Evolutionary conservation across 2,113 vertebrate species (phyloP), one percentile per base, ranked within the genome.

Genomic region (Saccopteryx bilineata): DNA sequence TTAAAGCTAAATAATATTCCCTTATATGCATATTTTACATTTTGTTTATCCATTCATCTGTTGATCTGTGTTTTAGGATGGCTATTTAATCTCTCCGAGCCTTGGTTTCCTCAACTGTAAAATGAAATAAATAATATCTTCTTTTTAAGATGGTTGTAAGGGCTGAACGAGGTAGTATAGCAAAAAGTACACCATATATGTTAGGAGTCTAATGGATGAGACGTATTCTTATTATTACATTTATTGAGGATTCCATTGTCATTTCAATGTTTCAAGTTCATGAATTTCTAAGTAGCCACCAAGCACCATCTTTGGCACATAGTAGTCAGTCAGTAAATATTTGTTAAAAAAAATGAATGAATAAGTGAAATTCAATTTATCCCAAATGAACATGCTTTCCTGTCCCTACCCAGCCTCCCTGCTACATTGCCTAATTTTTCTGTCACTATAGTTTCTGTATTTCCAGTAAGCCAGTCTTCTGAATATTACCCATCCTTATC

Each of bases 1-100:
- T 87, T 50, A 68, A 82, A 21, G n/a, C 5, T 90, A 68, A 82
- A 78, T 81, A 87, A 48, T 76, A 69, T 71, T 87, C 76, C n/a
- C 2, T 63, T 5, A 28, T 23, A 7, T 11, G 11, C 23, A 54
- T 39, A 24, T 17, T 46, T 31, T 58, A 50, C 39, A 69, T 60
- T 87, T 68, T 71, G n/a, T 80, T 87, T 54, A 52, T 39, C 54
- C 46, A 39, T 71, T 39, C 63, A 63, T 69, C 75, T 87, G 18
- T 80, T 63, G 75, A 79, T 71, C 50, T 46, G 46, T 46, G 31
- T 68, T 60, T 95, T 69, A 19, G 52, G 10, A 83, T 52, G 19
- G 31, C 52, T 82, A 33, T 46, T 61, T 83, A 33, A 87, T 56
- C 71, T 31, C 72, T 75, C 58, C n/a, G 52, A 93, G 33, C n/a